Percentiles rank a stretch among this genome's conserved stretches.
Evolutionary conservation across 92 coral and sea anemone species (phyloP).

Genomic region (Muricea muricata): DNA sequence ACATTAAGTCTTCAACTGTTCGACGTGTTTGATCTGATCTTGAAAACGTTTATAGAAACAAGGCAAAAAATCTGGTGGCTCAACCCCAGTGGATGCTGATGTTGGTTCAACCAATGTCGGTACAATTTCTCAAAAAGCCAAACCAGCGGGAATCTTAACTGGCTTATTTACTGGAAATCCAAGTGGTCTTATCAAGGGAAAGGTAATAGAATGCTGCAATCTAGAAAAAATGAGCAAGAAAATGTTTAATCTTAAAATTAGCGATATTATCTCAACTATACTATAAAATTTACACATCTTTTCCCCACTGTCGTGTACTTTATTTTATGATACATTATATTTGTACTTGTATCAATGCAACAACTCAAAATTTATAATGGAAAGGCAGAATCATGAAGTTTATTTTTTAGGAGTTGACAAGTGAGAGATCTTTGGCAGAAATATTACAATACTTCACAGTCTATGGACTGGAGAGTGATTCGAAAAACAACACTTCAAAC

Average conservation of each 20-base stretch:
- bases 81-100: conserved; percentile 9
- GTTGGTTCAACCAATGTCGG: neutral
- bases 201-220: neutral
- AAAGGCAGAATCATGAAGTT: no score
- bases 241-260: no score
- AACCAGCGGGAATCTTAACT: conserved; percentile 32
- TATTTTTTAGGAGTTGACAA: neutral
- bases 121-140: conserved; percentile 1
- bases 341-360: no score
- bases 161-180: conserved; percentile 38
- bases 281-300: no score
- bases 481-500: neutral
- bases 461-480: conserved; percentile 30
- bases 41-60: neutral
- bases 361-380: no score
- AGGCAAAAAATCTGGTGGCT: conserved; percentile 18
- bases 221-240: no score
- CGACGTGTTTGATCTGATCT: neutral
- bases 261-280: no score
- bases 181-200: conserved; percentile 1
- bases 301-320: no score
- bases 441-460: conserved; percentile 32
- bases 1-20: no score
- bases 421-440: conserved; percentile 17
- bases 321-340: no score